phyloP scores from a whole-genome alignment of 2,797 vertebrate genomes.

The Mus caroli region DNA sequence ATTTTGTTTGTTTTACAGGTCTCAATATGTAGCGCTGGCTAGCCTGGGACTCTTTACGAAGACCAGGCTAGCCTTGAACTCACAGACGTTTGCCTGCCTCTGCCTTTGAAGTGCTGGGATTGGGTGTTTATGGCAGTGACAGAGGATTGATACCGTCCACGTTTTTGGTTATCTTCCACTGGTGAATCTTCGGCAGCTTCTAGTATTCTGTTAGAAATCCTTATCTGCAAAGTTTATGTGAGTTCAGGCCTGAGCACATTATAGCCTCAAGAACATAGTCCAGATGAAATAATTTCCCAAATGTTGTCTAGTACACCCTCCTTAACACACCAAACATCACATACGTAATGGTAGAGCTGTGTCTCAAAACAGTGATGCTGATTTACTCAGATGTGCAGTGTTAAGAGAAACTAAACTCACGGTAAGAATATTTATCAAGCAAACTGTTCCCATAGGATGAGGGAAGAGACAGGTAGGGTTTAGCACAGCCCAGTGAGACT shows the following conservation, averaged over 20 bases:
- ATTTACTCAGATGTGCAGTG: not conserved
- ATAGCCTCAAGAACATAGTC: not conserved
- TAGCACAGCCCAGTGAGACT: not conserved
- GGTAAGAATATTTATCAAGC: not conserved
- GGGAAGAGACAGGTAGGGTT: not conserved
- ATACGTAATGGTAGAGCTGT: not conserved
- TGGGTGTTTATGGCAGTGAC: not conserved
- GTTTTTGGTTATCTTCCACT: not conserved
- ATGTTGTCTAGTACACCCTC: not conserved
- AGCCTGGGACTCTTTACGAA: not conserved
- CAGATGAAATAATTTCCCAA: not conserved
- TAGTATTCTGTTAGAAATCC: not conserved
- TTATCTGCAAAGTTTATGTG: not conserved
- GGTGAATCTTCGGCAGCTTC: not conserved
- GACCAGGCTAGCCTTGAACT: not conserved
- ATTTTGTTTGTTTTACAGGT: not conserved
- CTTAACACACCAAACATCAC: not conserved
- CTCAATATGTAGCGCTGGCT: not conserved
- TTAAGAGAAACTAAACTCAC: not conserved
- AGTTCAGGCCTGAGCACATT: not conserved
- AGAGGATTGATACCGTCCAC: not conserved
- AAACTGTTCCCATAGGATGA: not conserved
- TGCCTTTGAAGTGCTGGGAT: not conserved
- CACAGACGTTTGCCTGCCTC: not conserved
- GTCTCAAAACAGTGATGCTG: not conserved